A percentile compares a stretch with the other conserved stretches of the same genome.
phyloP scores from a whole-genome alignment of 2,113 vertebrate genomes.

The Hydrolagus affinis region DNA sequence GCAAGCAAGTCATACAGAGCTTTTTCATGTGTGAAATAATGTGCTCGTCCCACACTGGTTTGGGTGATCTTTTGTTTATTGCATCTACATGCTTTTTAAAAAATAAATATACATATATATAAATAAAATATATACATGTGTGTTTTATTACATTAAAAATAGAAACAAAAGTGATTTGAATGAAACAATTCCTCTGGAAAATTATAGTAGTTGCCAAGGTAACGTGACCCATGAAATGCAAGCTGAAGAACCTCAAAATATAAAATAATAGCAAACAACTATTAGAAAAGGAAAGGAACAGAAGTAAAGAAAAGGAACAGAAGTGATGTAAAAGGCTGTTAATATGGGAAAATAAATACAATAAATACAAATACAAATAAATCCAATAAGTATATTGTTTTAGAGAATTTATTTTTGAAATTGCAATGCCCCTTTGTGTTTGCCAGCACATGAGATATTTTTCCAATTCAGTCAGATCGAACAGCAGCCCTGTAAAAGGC shows the following conservation, averaged over 20 bases:
- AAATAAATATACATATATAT: too few species aligned
- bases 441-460: not conserved
- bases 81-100: constrained; percentile 9
- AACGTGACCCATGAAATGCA: not conserved
- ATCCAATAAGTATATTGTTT: not conserved
- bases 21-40: constrained; percentile 28
- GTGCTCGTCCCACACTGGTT: constrained; percentile 8
- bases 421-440: too few species aligned
- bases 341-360: not conserved
- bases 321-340: too few species aligned
- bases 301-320: too few species aligned
- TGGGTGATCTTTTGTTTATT: constrained; percentile 26
- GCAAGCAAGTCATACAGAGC: constrained; percentile 27
- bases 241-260: constrained; percentile 13
- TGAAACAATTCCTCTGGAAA: constrained; percentile 30
- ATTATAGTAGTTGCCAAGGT: constrained; percentile 30
- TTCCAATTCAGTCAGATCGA: not conserved
- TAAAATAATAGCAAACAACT: constrained; percentile 19
- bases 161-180: constrained; percentile 23
- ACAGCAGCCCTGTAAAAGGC: too few species aligned
- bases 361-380: constrained; percentile 5
- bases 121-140: too few species aligned
- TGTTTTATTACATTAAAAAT: constrained; percentile 20
- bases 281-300: too few species aligned
- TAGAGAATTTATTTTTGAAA: constrained; percentile 7